These are phyloP conservation scores for Aldabrachelys gigantea DNA, from an alignment of 2,113 vertebrate species.

Conservation along the genomic window DNA sequence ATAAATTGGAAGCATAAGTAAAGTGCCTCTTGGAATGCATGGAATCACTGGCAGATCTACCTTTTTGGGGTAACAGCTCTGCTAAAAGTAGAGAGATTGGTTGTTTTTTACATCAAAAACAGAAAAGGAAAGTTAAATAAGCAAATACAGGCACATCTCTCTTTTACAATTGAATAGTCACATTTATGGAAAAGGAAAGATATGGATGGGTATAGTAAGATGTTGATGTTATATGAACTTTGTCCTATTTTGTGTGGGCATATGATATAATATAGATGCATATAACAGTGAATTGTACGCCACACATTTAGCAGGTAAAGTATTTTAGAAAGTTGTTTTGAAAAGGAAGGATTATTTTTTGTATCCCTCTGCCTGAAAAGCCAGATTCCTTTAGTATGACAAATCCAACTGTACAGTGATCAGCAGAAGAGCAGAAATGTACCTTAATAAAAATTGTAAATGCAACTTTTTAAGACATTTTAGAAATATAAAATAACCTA, in stretches of 20 bases:
- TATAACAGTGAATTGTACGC: background rate
- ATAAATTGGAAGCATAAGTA: background rate
- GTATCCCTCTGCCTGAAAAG: background rate
- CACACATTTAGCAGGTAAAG: background rate
- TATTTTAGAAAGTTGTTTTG: background rate
- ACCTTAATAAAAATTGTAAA: background rate
- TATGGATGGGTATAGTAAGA: background rate
- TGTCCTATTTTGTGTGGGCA: background rate
- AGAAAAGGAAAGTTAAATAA: background rate
- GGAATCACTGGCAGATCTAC: background rate
- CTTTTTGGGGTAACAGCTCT: background rate
- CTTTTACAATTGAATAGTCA: background rate
- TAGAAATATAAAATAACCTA: background rate
- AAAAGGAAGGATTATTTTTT: background rate
- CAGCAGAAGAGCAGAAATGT: background rate
- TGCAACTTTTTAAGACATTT: background rate
- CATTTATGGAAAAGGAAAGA: background rate
- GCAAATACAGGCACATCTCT: background rate
- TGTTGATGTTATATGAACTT: background rate
- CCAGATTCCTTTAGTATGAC: background rate
- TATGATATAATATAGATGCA: background rate
- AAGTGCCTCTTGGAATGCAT: background rate
- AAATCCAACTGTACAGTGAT: background rate
- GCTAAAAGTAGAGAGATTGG: background rate
- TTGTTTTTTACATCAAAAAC: background rate